Evolutionary conservation across 2,113 vertebrate genomes (phyloP).

Genomic region (Ptilorrhoa leucosticta): DNA sequence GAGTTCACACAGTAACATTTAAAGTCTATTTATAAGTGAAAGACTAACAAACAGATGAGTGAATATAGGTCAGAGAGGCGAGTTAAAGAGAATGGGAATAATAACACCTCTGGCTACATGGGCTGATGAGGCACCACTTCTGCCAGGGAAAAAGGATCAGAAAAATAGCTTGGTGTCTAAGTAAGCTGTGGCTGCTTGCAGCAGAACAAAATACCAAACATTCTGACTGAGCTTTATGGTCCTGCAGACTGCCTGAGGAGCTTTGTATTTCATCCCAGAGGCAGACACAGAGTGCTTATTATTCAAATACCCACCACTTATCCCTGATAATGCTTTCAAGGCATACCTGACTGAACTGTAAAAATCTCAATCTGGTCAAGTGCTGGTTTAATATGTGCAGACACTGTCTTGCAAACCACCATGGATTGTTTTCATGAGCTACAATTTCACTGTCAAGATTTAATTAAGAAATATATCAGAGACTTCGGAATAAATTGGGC

Average conservation of each 20-base stretch:
- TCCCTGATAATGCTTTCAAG: not conserved
- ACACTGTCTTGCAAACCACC: not conserved
- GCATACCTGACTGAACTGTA: conserved; percentile 19
- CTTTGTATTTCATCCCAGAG: not conserved
- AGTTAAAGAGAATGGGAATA: not conserved
- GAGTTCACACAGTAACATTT: conserved; percentile 7
- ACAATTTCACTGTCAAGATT: not conserved
- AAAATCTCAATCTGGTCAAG: conserved; percentile 18
- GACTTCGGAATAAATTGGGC: not conserved
- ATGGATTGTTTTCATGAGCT: not conserved
- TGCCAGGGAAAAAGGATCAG: not conserved
- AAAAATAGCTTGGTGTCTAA: not conserved
- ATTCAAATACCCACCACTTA: conserved; percentile 18
- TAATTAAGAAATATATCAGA: not conserved
- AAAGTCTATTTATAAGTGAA: conserved; percentile 23
- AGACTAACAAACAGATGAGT: not conserved
- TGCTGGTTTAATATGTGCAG: not conserved
- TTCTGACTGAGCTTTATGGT: not conserved
- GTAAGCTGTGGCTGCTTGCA: not conserved
- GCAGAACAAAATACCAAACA: not conserved
- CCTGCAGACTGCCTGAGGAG: not conserved
- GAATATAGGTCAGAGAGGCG: conserved; percentile 1
- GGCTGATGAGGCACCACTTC: not conserved
- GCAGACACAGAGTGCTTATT: not conserved
- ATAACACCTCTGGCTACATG: not conserved